A percentile compares a stretch with the other conserved stretches of the same genome.
These are phyloP conservation scores for Petaurus breviceps DNA, from an alignment of 2,113 vertebrate genomes.

Conservation along the genomic window DNA sequence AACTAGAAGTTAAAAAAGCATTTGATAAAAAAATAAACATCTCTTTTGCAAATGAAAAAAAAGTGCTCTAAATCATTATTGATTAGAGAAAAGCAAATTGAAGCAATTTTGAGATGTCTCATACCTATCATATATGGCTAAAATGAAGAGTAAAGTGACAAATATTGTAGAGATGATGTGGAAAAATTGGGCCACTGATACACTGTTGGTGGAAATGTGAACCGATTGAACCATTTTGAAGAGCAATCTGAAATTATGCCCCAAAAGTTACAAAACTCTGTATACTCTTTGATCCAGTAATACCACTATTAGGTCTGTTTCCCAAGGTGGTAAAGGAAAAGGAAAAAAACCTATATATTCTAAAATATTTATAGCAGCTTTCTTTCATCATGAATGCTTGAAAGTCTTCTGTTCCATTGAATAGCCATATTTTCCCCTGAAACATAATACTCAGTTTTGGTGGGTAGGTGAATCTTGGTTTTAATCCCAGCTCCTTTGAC, in stretches of 20 bases:
- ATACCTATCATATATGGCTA: too few relatives aligned
- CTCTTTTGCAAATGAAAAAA: too few relatives aligned
- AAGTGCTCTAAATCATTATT: too few relatives aligned
- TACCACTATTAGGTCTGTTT: background rate
- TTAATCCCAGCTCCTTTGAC: too few relatives aligned
- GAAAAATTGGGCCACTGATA: background rate
- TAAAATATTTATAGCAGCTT: background rate
- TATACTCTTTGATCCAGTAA: background rate
- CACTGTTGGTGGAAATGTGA: background rate
- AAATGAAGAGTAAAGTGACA: too few relatives aligned
- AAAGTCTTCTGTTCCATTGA: too few relatives aligned
- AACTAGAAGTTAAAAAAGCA: too few relatives aligned
- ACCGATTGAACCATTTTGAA: background rate
- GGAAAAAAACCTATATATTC: background rate
- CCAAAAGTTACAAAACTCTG: background rate
- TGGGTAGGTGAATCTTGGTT: too few relatives aligned
- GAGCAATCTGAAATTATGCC: background rate
- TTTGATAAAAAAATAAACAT: too few relatives aligned
- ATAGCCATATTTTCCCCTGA: too few relatives aligned
- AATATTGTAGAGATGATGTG: background rate
- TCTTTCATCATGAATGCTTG: background rate
- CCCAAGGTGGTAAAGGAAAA: background rate
- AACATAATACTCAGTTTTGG: too few relatives aligned
- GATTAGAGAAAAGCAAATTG: background rate
- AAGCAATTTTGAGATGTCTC: too few relatives aligned